A percentile compares a stretch with the other conserved stretches of the same genome.
Conservation (phyloP, 2,888 invertebrate genomes). For the Cantharis flavilabris region DNA sequence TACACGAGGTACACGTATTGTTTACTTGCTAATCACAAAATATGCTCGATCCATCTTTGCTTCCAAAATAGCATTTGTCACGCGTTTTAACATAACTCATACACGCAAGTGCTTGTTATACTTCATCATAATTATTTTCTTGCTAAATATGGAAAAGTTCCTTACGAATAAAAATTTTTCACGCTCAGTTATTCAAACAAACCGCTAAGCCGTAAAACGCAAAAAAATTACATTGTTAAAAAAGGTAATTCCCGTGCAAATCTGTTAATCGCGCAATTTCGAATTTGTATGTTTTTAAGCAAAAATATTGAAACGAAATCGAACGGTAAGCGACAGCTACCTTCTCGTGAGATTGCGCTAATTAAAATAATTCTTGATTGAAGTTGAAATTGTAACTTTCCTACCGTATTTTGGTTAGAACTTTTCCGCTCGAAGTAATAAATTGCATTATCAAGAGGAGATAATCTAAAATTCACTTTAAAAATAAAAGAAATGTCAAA, state of each 20-base stretch:
- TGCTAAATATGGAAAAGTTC: neutral
- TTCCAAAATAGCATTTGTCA: conserved; percentile 1
- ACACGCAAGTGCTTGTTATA: neutral
- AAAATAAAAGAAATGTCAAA: neutral
- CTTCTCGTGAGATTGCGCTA: neutral
- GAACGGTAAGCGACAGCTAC: neutral
- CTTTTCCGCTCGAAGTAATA: neutral
- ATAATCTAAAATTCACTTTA: neutral
- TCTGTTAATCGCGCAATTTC: neutral
- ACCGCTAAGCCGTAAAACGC: neutral
- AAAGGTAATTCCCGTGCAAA: neutral
- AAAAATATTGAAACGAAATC: neutral
- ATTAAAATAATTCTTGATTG: neutral
- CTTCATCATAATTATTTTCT: neutral
- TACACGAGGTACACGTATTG: conserved; percentile 2
- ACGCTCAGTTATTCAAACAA: neutral
- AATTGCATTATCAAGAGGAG: neutral
- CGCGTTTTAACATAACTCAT: conserved; percentile 1
- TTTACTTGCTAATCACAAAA: conserved; percentile 3
- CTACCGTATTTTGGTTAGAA: neutral
- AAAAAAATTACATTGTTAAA: neutral
- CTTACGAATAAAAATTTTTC: neutral
- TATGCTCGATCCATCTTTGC: neutral
- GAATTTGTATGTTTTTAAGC: neutral
- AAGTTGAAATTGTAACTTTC: neutral